phyloP scores from a whole-genome alignment of 1,140 invertebrate genomes.

The Trissolcus basalis region DNA sequence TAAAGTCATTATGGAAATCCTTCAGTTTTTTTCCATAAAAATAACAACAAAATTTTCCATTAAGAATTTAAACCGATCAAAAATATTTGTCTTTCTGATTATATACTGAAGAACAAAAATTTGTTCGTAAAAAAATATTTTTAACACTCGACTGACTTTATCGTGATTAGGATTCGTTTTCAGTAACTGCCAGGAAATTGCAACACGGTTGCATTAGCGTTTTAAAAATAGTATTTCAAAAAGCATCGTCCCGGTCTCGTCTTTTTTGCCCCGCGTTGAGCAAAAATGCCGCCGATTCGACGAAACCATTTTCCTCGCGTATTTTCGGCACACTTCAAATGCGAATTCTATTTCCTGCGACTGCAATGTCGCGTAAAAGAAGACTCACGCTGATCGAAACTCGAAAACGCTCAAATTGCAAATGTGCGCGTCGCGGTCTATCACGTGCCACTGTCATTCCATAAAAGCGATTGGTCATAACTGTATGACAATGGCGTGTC shows the following conservation, averaged over 20 bases:
- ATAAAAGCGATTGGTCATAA: slow-evolving; percentile 59
- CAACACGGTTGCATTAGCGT: slow-evolving; percentile 35
- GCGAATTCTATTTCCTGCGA: slow-evolving; percentile 48
- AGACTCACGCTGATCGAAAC: slow-evolving; percentile 35
- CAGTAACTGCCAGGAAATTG: slow-evolving; percentile 41
- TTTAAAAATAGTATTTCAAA: slow-evolving; percentile 56
- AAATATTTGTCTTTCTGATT: too few relatives aligned
- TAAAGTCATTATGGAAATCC: slow-evolving; percentile 32
- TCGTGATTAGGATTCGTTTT: too few relatives aligned
- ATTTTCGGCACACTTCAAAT: slow-evolving; percentile 47
- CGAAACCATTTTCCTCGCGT: slow-evolving; percentile 57
- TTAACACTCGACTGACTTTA: too few relatives aligned
- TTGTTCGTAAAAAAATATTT: too few relatives aligned
- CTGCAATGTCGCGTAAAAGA: slow-evolving; percentile 21
- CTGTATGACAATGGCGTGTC: slow-evolving; percentile 61
- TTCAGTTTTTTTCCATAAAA: slow-evolving; percentile 11
- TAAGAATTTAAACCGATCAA: too few relatives aligned
- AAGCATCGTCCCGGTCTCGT: slow-evolving; percentile 24
- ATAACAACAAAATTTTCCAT: neutral
- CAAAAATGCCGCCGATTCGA: slow-evolving; percentile 56
- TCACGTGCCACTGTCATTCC: slow-evolving; percentile 44
- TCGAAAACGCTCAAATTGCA: slow-evolving; percentile 35
- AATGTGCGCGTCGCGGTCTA: slow-evolving; percentile 32
- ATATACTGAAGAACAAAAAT: too few relatives aligned
- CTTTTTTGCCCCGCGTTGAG: slow-evolving; percentile 40